Evolutionary conservation across 2,888 invertebrate species (phyloP).

Genomic region (Petrolisthes manimaculis): DNA sequence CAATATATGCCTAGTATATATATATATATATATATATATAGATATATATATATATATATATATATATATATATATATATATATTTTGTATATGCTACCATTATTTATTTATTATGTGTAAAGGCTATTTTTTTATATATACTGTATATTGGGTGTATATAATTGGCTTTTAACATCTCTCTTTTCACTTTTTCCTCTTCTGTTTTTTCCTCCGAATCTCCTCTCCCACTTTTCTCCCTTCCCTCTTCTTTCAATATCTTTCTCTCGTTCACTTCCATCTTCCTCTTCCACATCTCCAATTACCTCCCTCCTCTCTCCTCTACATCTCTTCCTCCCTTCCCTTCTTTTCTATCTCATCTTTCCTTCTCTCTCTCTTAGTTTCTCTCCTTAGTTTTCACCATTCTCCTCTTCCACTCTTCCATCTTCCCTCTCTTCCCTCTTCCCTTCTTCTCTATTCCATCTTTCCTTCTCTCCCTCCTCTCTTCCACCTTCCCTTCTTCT

Average conservation of each 20-base stretch:
- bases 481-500: not conserved
- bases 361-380: not conserved
- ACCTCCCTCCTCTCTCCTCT: conserved; percentile 1
- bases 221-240: not conserved
- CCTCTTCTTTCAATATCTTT: not conserved
- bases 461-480: not conserved
- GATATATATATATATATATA: no score
- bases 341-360: not conserved
- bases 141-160: not conserved
- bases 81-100: no score
- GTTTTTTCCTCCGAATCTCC: not conserved
- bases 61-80: no score
- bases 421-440: conserved; percentile 10
- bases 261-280: conserved; percentile 8
- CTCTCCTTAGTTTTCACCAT: not conserved
- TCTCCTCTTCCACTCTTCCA: not conserved
- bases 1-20: no score
- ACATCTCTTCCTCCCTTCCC: not conserved
- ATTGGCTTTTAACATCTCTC: not conserved
- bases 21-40: no score
- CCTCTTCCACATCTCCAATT: not conserved
- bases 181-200: not conserved
- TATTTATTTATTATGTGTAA: no score
- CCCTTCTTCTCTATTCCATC: not conserved
- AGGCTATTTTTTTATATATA: not conserved